Evolutionary conservation across 2,797 vertebrate genomes (phyloP).

Genomic region (Parauchenoglanis punctatus): DNA sequence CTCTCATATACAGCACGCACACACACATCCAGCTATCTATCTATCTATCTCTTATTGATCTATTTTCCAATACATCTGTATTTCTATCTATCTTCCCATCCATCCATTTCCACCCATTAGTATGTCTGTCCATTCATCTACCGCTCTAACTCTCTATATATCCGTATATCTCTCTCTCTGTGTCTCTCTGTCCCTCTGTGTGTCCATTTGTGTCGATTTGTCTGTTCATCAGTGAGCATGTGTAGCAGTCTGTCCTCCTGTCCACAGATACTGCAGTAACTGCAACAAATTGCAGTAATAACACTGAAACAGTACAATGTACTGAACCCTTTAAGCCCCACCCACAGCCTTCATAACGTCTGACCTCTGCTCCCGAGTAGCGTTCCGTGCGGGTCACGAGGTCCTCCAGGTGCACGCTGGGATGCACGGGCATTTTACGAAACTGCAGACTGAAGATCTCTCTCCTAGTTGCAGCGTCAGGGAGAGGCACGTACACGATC

Average conservation of each 20-base stretch:
- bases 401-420: conserved; percentile 78
- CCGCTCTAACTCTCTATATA: background rate
- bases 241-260: background rate
- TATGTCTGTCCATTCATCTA: background rate
- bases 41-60: background rate
- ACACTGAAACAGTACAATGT: background rate
- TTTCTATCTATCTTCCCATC: background rate
- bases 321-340: background rate
- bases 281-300: no score
- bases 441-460: conserved; percentile 90
- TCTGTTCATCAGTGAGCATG: background rate
- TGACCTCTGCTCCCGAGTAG: conserved; percentile 97
- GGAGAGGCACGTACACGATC: conserved; percentile 91
- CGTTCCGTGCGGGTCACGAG: conserved; percentile 82
- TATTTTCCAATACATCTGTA: background rate
- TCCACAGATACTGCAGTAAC: background rate
- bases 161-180: background rate
- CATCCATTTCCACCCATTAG: background rate
- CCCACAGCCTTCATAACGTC: conserved; percentile 41
- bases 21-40: background rate
- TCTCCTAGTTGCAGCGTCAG: conserved; percentile 82
- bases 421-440: conserved; percentile 80
- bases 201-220: background rate
- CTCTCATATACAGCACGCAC: background rate
- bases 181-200: background rate